These are phyloP conservation scores for Laspeyria flexula DNA, from an alignment of 2,888 invertebrate genomes.

Conservation along the genomic window DNA sequence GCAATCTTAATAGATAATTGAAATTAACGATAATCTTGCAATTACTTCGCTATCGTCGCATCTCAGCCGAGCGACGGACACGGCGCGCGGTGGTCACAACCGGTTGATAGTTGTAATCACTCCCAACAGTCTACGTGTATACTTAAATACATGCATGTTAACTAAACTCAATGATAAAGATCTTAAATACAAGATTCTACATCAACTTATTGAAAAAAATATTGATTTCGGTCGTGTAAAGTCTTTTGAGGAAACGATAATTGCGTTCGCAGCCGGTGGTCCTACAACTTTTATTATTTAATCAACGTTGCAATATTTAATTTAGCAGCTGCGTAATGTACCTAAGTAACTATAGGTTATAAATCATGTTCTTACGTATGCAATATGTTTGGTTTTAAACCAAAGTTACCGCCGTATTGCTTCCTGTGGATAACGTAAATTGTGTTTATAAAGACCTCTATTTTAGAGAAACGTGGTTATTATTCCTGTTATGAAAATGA, in stretches of 20 bases:
- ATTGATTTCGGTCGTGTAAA: conserved; percentile 11
- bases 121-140: conserved; percentile 6
- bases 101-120: conserved; percentile 18
- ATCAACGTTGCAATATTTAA: conserved; percentile 3
- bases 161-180: conserved; percentile 15
- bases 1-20: conserved; percentile 42
- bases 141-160: conserved; percentile 26
- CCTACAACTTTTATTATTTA: conserved; percentile 9
- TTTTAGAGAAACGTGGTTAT: too few relatives aligned
- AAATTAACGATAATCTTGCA: conserved; percentile 41
- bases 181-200: conserved; percentile 13
- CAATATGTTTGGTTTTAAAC: conserved; percentile 2
- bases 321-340: conserved; percentile 4
- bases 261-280: conserved; percentile 21
- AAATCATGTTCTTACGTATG: conserved; percentile 1
- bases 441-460: too few relatives aligned
- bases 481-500: too few relatives aligned
- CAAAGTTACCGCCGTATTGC: too few relatives aligned
- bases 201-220: conserved; percentile 9
- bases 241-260: conserved; percentile 8
- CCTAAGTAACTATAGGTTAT: too few relatives aligned
- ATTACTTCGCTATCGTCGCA: conserved; percentile 27
- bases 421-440: too few relatives aligned
- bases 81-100: conserved; percentile 14
- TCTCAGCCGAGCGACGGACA: conserved; percentile 5